Conservation (phyloP, 2,888 invertebrate genomes). For the Scaptodrosophila latifasciaeformis region DNA sequence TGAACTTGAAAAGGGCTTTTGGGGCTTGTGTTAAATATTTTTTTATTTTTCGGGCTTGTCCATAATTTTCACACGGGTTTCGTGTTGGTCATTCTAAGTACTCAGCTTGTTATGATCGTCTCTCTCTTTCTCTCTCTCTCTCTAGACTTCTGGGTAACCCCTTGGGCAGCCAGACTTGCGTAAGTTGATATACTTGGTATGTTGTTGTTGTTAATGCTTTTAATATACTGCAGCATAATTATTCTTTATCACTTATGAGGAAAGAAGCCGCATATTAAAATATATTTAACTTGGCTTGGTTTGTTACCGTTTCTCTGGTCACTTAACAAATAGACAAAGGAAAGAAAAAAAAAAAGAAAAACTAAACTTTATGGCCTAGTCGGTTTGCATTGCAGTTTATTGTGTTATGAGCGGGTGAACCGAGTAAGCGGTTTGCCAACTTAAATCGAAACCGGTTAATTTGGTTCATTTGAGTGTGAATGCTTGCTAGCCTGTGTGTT, state of each 20-base stretch:
- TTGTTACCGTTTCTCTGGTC: constrained; percentile 62
- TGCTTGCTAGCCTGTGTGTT: constrained; percentile 33
- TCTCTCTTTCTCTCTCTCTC: no score
- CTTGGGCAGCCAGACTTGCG: constrained; percentile 32
- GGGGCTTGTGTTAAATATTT: no score
- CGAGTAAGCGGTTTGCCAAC: constrained; percentile 37
- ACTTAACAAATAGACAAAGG: constrained; percentile 57
- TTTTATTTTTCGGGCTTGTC: constrained; percentile 36
- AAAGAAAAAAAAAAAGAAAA: no score
- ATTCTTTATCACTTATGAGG: constrained; percentile 59
- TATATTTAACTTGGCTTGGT: constrained; percentile 29
- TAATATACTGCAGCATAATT: constrained; percentile 56
- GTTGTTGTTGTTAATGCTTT: constrained; percentile 1
- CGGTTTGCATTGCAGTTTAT: constrained; percentile 41
- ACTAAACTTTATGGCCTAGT: constrained; percentile 51
- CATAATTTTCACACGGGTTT: constrained; percentile 65
- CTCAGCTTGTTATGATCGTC: no score
- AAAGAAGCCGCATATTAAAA: constrained; percentile 22
- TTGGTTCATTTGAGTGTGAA: constrained; percentile 6
- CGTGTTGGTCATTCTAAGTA: constrained; percentile 30
- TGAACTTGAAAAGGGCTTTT: constrained; percentile 38
- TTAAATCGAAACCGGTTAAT: constrained; percentile 61
- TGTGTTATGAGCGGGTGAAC: constrained; percentile 63
- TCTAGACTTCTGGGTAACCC: not conserved
- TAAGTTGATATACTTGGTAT: constrained; percentile 47